Conservation (phyloP, 1,140 invertebrate genomes). For the Ladona fulva region DNA sequence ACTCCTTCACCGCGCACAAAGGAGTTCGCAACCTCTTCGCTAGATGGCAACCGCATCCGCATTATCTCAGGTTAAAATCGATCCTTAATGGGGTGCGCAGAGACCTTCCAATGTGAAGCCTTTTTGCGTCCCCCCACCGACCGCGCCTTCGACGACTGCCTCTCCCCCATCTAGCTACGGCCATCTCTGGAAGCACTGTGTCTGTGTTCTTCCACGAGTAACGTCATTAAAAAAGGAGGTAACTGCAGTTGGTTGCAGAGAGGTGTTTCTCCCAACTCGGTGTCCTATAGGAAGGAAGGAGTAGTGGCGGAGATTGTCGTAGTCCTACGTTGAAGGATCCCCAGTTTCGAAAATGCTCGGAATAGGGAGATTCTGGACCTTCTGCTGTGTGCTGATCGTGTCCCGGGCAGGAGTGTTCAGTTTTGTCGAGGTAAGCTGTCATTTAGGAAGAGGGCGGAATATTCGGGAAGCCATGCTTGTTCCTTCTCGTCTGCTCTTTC, state of each 20-base stretch:
- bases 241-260: neutral
- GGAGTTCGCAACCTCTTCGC: no score
- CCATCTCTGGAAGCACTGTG: neutral
- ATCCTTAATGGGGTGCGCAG: neutral
- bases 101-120: neutral
- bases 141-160: neutral
- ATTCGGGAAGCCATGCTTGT: neutral
- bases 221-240: conserved; percentile 3
- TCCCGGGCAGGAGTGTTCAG: neutral
- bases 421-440: neutral
- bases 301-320: neutral
- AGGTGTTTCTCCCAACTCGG: neutral
- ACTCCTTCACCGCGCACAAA: no score
- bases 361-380: conserved; percentile 8
- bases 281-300: neutral
- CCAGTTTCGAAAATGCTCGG: neutral
- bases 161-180: neutral
- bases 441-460: neutral
- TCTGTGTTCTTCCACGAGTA: neutral
- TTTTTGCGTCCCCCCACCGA: neutral
- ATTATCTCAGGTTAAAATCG: neutral
- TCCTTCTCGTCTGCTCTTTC: neutral
- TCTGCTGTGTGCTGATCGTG: neutral
- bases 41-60: neutral
- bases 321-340: neutral